Conservation (phyloP, 2,113 vertebrate genomes). For the Oryctolagus cuniculus region mOryCun1.1 NC_091447.1:68431501-68432000, state of each 20-base stretch:
- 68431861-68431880: background rate
- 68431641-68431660: conserved; percentile 64
- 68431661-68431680: background rate
- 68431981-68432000: background rate
- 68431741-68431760: background rate
- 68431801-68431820: background rate
- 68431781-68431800: background rate
- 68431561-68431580: background rate
- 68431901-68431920: conserved; percentile 9
- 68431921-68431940: background rate
- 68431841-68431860: background rate
- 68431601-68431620: background rate
- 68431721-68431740: background rate
- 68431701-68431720: background rate
- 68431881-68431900: background rate
- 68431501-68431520: background rate
- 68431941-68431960: background rate
- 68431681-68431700: background rate
- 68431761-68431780: accelerated
- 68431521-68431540: background rate
- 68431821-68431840: background rate
- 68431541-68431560: background rate
- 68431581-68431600: background rate
- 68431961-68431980: background rate
- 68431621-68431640: background rate